Evolutionary conservation across 2,113 vertebrate genomes (phyloP), one percentile per base, ranked within the genome.

Genomic region (Mirza zaza): DNA sequence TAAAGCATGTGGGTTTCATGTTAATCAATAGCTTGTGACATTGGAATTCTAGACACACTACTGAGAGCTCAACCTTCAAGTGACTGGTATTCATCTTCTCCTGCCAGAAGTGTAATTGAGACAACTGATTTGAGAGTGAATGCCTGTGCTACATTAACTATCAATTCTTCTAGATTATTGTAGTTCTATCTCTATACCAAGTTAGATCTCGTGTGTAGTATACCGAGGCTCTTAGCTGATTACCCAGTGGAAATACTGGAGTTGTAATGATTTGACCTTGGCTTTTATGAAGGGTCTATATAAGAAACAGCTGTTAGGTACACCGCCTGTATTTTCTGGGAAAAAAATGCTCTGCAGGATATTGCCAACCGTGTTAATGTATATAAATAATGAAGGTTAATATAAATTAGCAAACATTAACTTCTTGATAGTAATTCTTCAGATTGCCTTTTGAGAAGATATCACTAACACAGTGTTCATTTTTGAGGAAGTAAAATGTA

Each of bases 401-500:
- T 77, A 59, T 63, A 89, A 68, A 81, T 76, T 14, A 83, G 76
- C 21, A 63, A 57, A 20, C 83, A 70, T 52, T 90, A 55, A 5
- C 52, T 52, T 3, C 5, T 79, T 45, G 67, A 36, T 0, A 34
- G 17, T 71, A 76, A 73, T 81, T 91, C 21, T 90, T 91, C 3
- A 83, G 18, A 59, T 90, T 87, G 3, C 14, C 29, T 91, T 75
- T 39, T 82, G 25, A 73, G 23, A 65, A 71, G 9, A 75, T 87
- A 73, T 73, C 15, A 12, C n/a, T 96, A 21, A 87, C 32, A 79
- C 18, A 59, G 21, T 36, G 21, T 48, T 77, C n/a, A 77, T 96
- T 96, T 96, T 73, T 94, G 45, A 65, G 6, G 27, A 80, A 81
- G 8, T 23, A 87, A 94, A 94, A 87, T 93, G 34, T 90, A 21